Evolutionary conservation across 2,888 invertebrate genomes (phyloP), one percentile per base, ranked within the genome.

Genomic region (Galerucella pusilla): DNA sequence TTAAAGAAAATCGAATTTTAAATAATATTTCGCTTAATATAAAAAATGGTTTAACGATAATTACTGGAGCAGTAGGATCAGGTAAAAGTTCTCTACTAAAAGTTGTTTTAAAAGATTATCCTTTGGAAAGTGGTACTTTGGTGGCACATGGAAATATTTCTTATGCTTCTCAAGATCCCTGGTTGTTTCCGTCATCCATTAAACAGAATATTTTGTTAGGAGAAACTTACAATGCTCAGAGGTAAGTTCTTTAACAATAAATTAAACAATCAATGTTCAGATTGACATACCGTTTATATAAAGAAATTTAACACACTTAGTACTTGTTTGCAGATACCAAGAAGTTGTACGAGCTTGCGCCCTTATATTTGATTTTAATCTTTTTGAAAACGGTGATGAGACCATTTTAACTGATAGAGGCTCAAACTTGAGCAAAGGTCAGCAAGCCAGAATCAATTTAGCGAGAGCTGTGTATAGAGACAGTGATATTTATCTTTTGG

Each of bases 391-490:
- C 79, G 94, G 94, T 0, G 96, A 96, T 85, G 91, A 92, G 85
- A 96, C 95, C 0, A 86, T 94, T 45, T 93, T 96, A 0, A 97
- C 94, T 0, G 94, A 94, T 80, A 89, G 92, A 64, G 94, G 94
- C 2, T 90, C 92, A 4, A 92, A 91, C 77, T 86, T 94, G 57
- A 93, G 93, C 84, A 94, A 91, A 86, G 94, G 96, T 2, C 97
- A 97, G 85, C 93, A 94, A 79, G 96, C 96, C 0, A 91, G 97
- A 78, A 93, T 97, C 68, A 95, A 94, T 70, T 90, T 97, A 63
- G 96, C 95, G 0, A 91, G 96, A 80, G 93, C 96, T 0, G 92
- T 96, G 1, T 96, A 96, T 87, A 92, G 93, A 57, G 92, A 95
- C 71, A 92, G 94, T 0, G 94, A 95, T 78, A 93, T 96, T 76